phyloP scores from a whole-genome alignment of 1,140 invertebrate genomes.

The Wiebesia pumilae region DNA sequence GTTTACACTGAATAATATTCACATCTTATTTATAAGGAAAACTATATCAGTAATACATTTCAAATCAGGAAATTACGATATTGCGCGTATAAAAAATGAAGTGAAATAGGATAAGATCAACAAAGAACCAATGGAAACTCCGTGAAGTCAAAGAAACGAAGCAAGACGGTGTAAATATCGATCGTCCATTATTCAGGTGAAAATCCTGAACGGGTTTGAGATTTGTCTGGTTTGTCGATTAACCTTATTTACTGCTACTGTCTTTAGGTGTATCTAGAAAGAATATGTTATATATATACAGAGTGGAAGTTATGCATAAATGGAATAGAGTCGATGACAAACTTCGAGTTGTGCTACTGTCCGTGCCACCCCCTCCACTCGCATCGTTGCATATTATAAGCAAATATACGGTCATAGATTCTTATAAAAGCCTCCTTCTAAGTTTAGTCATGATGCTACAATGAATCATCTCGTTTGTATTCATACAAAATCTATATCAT shows the following conservation, averaged over 20 bases:
- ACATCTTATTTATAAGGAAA: no score
- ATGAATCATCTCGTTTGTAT: neutral
- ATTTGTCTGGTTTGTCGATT: constrained; percentile 61
- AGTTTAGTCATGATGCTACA: neutral
- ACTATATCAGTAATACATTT: no score
- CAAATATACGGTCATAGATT: neutral
- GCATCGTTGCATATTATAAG: neutral
- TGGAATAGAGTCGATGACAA: neutral
- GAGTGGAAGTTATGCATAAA: neutral
- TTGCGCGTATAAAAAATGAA: no score
- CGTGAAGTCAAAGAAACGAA: no score
- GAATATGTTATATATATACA: neutral
- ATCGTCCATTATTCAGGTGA: constrained; percentile 39
- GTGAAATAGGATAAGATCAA: no score
- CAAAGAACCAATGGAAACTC: no score
- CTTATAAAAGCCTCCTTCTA: neutral
- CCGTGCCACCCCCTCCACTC: no score
- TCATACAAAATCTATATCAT: neutral
- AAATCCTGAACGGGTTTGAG: constrained; percentile 53
- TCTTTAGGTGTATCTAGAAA: constrained; percentile 42
- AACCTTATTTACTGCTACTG: constrained; percentile 56
- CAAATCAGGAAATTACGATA: no score
- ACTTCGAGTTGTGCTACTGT: no score
- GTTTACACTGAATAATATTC: no score
- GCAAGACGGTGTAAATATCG: no score